phyloP scores from a whole-genome alignment of 1,140 invertebrate species.

The Hylaeus volcanicus region DNA sequence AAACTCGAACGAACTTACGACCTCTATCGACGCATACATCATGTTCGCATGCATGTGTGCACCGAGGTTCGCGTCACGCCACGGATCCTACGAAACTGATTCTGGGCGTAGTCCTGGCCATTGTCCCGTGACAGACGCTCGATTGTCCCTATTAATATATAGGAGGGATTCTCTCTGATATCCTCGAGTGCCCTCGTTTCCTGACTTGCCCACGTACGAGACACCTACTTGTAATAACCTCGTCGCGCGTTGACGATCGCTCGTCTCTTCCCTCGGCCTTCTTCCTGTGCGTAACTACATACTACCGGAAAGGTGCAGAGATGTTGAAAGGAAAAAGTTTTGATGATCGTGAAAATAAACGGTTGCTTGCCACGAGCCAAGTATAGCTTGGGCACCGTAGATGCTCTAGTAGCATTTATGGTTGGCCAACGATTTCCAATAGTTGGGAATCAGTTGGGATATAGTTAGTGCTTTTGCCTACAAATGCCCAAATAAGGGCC shows the following conservation, averaged over 20 bases:
- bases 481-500: too few relatives aligned
- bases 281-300: slow-evolving; percentile 53
- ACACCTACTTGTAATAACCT: slow-evolving; percentile 54
- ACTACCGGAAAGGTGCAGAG: slow-evolving; percentile 65
- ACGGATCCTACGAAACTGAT: slow-evolving; percentile 46
- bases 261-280: slow-evolving; percentile 58
- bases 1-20: slow-evolving; percentile 45
- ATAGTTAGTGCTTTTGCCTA: too few relatives aligned
- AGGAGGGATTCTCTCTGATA: slow-evolving; percentile 61
- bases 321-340: slow-evolving; percentile 44
- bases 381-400: too few relatives aligned
- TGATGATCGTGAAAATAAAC: slow-evolving; percentile 54
- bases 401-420: slow-evolving; percentile 11
- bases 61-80: slow-evolving; percentile 10
- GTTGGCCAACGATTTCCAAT: slow-evolving; percentile 15
- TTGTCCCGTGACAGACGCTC: slow-evolving; percentile 71
- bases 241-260: slow-evolving; percentile 50
- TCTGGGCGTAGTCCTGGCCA: slow-evolving; percentile 69
- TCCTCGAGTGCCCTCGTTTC: slow-evolving; percentile 75
- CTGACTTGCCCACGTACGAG: slow-evolving; percentile 73
- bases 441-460: too few relatives aligned
- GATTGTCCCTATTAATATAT: slow-evolving; percentile 76
- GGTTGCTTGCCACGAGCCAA: slow-evolving; percentile 43
- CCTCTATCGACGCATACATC: slow-evolving; percentile 16
- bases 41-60: background rate